phyloP scores from a whole-genome alignment of 2,888 invertebrate species.

The Chesias legatella region DNA sequence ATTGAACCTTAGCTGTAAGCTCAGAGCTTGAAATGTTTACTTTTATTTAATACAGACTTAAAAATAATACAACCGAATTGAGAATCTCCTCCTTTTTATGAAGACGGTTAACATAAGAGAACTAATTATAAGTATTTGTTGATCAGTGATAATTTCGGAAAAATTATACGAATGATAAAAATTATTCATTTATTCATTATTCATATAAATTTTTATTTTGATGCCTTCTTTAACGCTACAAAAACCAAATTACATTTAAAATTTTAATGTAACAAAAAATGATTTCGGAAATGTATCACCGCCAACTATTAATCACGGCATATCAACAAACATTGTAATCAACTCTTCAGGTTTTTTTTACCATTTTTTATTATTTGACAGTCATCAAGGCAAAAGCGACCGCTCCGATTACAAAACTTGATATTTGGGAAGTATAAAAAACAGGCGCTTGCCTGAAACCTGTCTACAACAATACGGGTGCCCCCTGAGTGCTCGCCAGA shows the following conservation, averaged over 20 bases:
- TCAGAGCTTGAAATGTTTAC: too few species aligned
- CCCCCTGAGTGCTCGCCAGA: slow-evolving; percentile 17
- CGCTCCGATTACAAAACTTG: slow-evolving; percentile 24
- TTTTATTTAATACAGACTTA: too few species aligned
- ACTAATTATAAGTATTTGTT: too few species aligned
- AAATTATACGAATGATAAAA: too few species aligned
- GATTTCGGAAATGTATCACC: slow-evolving; percentile 1
- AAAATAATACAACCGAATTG: too few species aligned
- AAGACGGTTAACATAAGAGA: too few species aligned
- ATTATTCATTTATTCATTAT: too few species aligned
- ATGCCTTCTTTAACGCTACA: too few species aligned
- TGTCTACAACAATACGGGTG: slow-evolving; percentile 19
- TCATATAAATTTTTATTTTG: too few species aligned
- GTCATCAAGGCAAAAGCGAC: slow-evolving; percentile 22
- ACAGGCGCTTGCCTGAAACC: slow-evolving; percentile 12
- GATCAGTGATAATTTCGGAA: too few species aligned
- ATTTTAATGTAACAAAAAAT: slow-evolving; percentile 3
- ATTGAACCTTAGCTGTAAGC: too few species aligned
- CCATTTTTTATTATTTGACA: slow-evolving; percentile 17
- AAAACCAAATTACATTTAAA: background rate
- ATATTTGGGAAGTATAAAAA: slow-evolving; percentile 6
- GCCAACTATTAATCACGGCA: slow-evolving; percentile 4
- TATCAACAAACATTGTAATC: slow-evolving; percentile 14
- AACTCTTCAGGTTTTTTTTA: slow-evolving; percentile 16
- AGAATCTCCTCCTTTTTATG: too few species aligned